phyloP scores from a whole-genome alignment of 2,113 vertebrate genomes.

The Arizona elegans region DNA sequence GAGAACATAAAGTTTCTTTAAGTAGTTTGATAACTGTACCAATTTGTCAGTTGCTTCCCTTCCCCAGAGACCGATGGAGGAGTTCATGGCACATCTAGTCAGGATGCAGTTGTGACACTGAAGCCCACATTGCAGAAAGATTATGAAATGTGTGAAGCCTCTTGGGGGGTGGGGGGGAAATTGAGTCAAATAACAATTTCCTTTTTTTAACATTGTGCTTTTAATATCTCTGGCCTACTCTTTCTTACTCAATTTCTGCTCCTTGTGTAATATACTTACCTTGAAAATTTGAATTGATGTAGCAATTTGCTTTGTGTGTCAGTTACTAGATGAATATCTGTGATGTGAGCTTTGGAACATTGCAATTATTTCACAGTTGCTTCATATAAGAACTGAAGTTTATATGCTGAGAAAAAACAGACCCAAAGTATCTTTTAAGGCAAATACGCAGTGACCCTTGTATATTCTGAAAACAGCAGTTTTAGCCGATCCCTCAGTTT shows the following conservation, averaged over 20 bases:
- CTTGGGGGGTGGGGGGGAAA: background rate
- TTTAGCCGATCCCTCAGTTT: background rate
- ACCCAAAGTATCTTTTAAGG: background rate
- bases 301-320: background rate
- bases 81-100: background rate
- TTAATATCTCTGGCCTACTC: background rate
- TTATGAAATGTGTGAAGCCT: background rate
- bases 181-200: background rate
- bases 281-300: background rate
- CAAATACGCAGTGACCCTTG: background rate
- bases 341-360: background rate
- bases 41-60: background rate
- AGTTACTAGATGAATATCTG: background rate
- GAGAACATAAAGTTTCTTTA: background rate
- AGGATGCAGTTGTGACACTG: background rate
- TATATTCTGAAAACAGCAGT: background rate
- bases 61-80: background rate
- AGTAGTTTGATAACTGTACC: background rate
- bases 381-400: background rate
- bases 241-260: background rate
- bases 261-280: background rate
- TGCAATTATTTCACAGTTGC: background rate
- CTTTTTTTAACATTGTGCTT: background rate
- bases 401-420: background rate
- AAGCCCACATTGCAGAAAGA: background rate